Conservation (phyloP, 1,140 invertebrate genomes). For the Ooceraea biroi region DNA sequence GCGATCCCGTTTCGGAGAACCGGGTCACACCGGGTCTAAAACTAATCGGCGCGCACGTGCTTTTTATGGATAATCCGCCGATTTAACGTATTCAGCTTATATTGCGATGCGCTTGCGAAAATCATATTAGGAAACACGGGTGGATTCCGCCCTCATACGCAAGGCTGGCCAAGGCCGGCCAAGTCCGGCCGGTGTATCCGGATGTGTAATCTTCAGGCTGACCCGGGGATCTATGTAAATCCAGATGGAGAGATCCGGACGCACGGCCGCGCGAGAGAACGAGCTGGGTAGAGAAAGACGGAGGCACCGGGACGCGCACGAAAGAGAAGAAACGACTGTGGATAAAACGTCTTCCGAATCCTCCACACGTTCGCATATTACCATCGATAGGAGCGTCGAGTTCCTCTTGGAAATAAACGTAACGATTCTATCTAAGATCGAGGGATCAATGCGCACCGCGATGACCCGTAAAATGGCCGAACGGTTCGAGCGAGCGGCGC, state of each 20-base stretch:
- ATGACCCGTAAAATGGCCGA: slow-evolving; percentile 67
- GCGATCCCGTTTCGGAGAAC: background rate
- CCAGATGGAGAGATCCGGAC: slow-evolving; percentile 30
- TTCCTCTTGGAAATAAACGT: slow-evolving; percentile 70
- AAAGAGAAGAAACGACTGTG: slow-evolving; percentile 21
- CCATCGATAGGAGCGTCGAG: slow-evolving; percentile 67
- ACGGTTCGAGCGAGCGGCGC: background rate
- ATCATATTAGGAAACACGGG: background rate
- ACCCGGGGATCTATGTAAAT: slow-evolving; percentile 70
- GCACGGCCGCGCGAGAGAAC: slow-evolving; percentile 22
- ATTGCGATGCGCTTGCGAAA: background rate
- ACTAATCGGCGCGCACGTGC: background rate
- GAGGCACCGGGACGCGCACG: background rate
- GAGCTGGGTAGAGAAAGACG: slow-evolving; percentile 40
- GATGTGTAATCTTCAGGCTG: slow-evolving; percentile 71
- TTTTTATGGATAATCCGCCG: slow-evolving; percentile 4
- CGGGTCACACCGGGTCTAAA: background rate
- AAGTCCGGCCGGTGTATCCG: slow-evolving; percentile 40
- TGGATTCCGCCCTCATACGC: slow-evolving; percentile 28
- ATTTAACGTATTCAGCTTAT: slow-evolving; percentile 11
- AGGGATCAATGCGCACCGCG: slow-evolving; percentile 66
- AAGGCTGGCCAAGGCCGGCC: too few relatives aligned
- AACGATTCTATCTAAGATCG: slow-evolving; percentile 71
- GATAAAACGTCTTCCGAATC: slow-evolving; percentile 71
- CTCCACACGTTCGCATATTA: slow-evolving; percentile 71